A percentile compares a stretch with the other conserved stretches of the same genome.
Conservation (phyloP, 2,888 invertebrate genomes). For the Zhengitettix transpicula region DNA sequence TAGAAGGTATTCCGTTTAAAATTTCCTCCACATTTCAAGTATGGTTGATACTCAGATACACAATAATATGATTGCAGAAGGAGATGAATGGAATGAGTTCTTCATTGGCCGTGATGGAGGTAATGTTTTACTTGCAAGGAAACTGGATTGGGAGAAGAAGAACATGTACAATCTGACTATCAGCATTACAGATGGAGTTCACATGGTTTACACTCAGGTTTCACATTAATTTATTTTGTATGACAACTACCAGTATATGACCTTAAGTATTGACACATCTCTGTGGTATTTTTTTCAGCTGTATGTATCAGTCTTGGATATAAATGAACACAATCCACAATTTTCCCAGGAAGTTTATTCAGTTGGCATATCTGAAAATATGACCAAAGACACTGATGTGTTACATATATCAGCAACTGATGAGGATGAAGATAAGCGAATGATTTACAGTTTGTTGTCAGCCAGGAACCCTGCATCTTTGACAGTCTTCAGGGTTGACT, state of each 20-base stretch:
- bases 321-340: slow-evolving; percentile 72
- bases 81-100: slow-evolving; percentile 69
- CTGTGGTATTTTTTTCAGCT: slow-evolving; percentile 30
- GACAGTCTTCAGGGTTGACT: slow-evolving; percentile 66
- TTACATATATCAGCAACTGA: slow-evolving; percentile 54
- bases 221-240: slow-evolving; percentile 12
- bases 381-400: slow-evolving; percentile 52
- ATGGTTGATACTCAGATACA: no score
- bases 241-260: no score
- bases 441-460: slow-evolving; percentile 69
- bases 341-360: slow-evolving; percentile 56
- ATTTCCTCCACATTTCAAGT: no score
- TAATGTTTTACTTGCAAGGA: slow-evolving; percentile 66
- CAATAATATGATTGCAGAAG: slow-evolving; percentile 35
- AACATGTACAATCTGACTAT: slow-evolving; percentile 63
- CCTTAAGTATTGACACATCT: background rate
- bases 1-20: slow-evolving; percentile 46
- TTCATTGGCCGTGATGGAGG: slow-evolving; percentile 73
- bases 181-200: slow-evolving; percentile 62
- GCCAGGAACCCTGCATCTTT: slow-evolving; percentile 58
- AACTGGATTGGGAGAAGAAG: slow-evolving; percentile 66
- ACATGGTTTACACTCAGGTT: slow-evolving; percentile 46
- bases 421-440: slow-evolving; percentile 44
- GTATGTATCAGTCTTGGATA: slow-evolving; percentile 64
- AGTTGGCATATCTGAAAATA: slow-evolving; percentile 65